Conservation (phyloP, 2,797 vertebrate genomes). For the Dromococcyx pavoninus region DNA sequence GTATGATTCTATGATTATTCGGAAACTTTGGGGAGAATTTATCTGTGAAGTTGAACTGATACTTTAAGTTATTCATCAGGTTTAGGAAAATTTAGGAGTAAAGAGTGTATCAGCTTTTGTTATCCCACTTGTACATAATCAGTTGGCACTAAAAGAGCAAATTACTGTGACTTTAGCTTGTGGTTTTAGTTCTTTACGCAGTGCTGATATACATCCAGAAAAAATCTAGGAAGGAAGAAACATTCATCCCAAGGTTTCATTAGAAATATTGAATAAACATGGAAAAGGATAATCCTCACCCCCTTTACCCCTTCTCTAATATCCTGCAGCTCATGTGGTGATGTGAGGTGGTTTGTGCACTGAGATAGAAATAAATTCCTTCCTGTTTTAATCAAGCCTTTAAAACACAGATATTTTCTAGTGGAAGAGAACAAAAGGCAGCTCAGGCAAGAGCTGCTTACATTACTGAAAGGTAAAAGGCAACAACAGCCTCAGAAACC, state of each 20-base stretch:
- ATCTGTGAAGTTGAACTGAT: conserved; percentile 27
- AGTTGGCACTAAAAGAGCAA: not conserved
- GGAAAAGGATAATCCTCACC: not conserved
- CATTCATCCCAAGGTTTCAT: not conserved
- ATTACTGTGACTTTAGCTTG: not conserved
- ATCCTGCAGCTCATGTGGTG: not conserved
- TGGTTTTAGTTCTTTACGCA: not conserved
- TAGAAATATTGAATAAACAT: not conserved
- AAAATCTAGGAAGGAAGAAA: not conserved
- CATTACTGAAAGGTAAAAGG: not conserved
- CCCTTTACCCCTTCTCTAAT: not conserved
- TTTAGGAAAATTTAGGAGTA: conserved; percentile 42
- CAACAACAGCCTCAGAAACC: not conserved
- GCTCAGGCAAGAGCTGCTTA: not conserved
- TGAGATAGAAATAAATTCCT: not conserved
- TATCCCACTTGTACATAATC: not conserved
- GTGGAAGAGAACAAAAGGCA: not conserved
- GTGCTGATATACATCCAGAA: not conserved
- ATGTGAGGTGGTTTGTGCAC: not conserved
- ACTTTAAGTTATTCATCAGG: conserved; percentile 28
- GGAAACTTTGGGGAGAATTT: not conserved
- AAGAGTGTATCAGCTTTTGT: conserved; percentile 37
- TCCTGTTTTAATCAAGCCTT: not conserved
- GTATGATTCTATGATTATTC: too few species aligned
- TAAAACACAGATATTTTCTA: not conserved